These are phyloP conservation scores for Yasuhikotakia modesta DNA, from an alignment of 2,797 vertebrate species.

Conservation along the genomic window DNA sequence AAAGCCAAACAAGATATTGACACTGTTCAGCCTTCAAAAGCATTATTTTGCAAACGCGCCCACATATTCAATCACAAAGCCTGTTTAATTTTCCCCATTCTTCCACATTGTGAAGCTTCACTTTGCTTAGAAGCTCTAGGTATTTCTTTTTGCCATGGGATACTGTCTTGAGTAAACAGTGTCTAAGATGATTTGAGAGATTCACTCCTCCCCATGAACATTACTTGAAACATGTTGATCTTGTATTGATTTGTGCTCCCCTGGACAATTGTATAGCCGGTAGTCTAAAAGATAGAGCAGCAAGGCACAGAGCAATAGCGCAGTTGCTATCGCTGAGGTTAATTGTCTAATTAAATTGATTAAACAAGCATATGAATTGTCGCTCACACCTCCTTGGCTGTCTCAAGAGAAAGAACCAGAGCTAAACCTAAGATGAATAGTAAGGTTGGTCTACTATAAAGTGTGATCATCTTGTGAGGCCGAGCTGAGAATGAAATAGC, in stretches of 20 bases:
- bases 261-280: conserved; percentile 45
- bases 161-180: conserved; percentile 72
- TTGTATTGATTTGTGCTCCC: conserved; percentile 77
- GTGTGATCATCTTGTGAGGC: conserved; percentile 50
- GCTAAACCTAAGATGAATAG: background rate
- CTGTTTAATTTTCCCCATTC: conserved; percentile 2
- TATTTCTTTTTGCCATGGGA: conserved; percentile 63
- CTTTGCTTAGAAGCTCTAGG: conserved; percentile 46
- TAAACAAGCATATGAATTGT: conserved; percentile 40
- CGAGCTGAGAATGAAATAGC: background rate
- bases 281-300: conserved; percentile 37
- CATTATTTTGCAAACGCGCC: conserved; percentile 9
- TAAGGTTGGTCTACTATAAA: background rate
- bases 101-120: background rate
- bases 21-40: conserved; percentile 15
- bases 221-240: conserved; percentile 77
- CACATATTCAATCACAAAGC: background rate
- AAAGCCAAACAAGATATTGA: no score
- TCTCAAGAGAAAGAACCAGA: conserved; percentile 7
- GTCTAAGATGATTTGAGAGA: conserved; percentile 74
- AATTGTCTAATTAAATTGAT: conserved; percentile 63
- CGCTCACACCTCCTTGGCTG: conserved; percentile 40
- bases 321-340: conserved; percentile 67
- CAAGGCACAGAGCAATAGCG: conserved; percentile 9
- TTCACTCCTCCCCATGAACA: conserved; percentile 58